These are phyloP conservation scores for Thecocarcelia acutangulata DNA, from an alignment of 2,888 invertebrate species.

Conservation along the genomic window DNA sequence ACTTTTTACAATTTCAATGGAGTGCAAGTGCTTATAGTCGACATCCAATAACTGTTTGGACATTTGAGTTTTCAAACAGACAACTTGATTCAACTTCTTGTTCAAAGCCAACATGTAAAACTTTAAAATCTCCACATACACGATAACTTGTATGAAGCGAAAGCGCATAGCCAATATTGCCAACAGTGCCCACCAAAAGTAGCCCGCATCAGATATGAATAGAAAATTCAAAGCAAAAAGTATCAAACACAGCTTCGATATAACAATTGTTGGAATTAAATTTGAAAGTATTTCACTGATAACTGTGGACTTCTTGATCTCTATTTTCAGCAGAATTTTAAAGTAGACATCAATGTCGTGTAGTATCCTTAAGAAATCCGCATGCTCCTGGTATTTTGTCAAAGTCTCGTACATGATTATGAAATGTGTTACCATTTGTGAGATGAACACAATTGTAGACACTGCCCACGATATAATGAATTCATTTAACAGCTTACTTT, in stretches of 20 bases:
- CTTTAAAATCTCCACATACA: constrained; percentile 58
- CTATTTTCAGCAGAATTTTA: constrained; percentile 53
- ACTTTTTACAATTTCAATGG: constrained; percentile 55
- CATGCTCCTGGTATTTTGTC: constrained; percentile 54
- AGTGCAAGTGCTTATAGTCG: constrained; percentile 53
- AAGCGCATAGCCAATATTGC: constrained; percentile 64
- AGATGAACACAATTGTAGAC: constrained; percentile 50
- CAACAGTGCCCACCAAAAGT: constrained; percentile 49
- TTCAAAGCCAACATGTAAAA: constrained; percentile 50
- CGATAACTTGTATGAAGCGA: constrained; percentile 59
- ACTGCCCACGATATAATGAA: constrained; percentile 67
- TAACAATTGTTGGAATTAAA: not conserved
- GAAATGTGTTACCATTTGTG: constrained; percentile 61
- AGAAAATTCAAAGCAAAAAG: constrained; percentile 14
- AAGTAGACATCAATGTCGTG: constrained; percentile 55
- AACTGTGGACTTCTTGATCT: constrained; percentile 13
- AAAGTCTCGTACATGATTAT: constrained; percentile 66
- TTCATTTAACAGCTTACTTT: constrained; percentile 21
- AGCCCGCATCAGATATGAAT: not conserved
- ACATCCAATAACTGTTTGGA: constrained; percentile 60
- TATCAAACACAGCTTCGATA: constrained; percentile 25
- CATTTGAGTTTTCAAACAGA: constrained; percentile 49
- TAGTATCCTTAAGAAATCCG: constrained; percentile 55
- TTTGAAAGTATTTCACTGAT: not conserved
- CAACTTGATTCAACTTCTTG: constrained; percentile 66